These are phyloP conservation scores for Epizoanthus illoricatus DNA, from an alignment of 92 coral and sea anemone species.

Conservation along the genomic window DNA sequence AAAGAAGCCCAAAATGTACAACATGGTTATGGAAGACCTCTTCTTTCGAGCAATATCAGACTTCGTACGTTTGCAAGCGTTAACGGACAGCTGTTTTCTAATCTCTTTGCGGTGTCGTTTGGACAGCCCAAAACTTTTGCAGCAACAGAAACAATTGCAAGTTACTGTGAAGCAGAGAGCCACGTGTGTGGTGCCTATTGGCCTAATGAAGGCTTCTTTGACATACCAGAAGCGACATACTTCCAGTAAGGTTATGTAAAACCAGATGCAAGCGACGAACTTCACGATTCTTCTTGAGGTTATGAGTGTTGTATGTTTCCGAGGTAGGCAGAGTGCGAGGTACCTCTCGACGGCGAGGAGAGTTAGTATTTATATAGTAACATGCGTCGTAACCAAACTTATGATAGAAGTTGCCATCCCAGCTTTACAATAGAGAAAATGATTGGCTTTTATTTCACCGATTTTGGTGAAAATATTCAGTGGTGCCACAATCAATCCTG, in stretches of 20 bases:
- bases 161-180: not conserved
- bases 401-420: not conserved
- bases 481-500: not conserved
- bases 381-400: not conserved
- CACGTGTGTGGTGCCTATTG: not conserved
- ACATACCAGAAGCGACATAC: not conserved
- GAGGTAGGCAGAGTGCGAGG: not conserved
- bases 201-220: not conserved
- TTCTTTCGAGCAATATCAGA: not conserved
- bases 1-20: not conserved
- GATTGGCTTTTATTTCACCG: not conserved
- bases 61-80: no score
- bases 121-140: not conserved
- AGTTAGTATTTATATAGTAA: not conserved
- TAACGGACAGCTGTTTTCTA: not conserved
- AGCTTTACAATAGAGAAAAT: not conserved
- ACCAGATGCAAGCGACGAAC: not conserved
- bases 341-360: not conserved
- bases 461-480: constrained; percentile 6
- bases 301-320: not conserved
- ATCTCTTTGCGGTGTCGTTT: not conserved
- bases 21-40: not conserved
- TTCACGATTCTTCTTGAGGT: not conserved
- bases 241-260: not conserved
- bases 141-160: not conserved